Percentiles rank a stretch among this genome's conserved stretches.
Evolutionary conservation across 2,113 vertebrate species (phyloP).

Genomic region (Leucosticte australis): DNA sequence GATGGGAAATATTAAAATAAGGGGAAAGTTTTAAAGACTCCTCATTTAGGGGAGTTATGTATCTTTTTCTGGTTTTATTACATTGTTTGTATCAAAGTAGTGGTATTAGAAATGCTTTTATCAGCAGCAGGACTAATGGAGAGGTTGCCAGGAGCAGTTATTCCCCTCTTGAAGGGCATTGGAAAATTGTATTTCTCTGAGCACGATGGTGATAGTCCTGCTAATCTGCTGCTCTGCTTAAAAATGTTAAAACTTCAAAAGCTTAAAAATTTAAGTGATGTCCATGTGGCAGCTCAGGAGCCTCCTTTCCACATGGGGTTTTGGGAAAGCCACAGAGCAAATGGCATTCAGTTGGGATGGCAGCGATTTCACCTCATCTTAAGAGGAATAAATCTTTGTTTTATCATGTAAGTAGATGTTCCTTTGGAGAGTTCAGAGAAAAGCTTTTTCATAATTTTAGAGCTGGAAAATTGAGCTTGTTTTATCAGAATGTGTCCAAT

Average conservation of each 20-base stretch:
- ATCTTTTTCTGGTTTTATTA: background rate
- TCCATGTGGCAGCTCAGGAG: background rate
- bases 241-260: background rate
- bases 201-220: background rate
- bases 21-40: background rate
- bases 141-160: background rate
- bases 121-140: background rate
- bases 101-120: background rate
- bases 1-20: background rate
- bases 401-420: background rate
- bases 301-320: background rate
- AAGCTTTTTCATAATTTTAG: background rate
- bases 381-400: background rate
- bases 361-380: background rate
- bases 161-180: background rate
- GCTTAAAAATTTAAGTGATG: conserved; percentile 21
- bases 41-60: background rate
- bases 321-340: background rate
- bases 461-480: background rate
- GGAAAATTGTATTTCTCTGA: background rate
- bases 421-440: background rate
- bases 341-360: background rate
- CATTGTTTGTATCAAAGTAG: background rate
- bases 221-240: conserved; percentile 48
- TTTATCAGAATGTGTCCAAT: background rate